Evolutionary conservation across 2,113 vertebrate genomes (phyloP).

Genomic region (Melanotaenia duboulayi): DNA sequence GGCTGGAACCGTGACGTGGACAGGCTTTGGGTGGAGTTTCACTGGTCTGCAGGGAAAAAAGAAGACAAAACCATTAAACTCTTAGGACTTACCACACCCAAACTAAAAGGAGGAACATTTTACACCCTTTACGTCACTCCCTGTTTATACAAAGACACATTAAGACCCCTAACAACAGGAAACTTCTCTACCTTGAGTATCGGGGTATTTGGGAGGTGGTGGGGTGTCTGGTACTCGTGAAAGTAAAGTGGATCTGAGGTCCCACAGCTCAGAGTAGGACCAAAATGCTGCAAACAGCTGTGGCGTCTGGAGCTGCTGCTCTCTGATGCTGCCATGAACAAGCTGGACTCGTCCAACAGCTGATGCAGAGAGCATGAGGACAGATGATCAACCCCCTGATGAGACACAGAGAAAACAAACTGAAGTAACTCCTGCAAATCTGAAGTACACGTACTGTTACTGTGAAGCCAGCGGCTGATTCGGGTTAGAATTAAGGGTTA

Average conservation of each 20-base stretch:
- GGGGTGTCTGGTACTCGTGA: conserved; percentile 12
- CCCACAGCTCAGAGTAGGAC: neutral
- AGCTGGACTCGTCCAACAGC: conserved; percentile 60
- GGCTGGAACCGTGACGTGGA: neutral
- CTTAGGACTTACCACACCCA: conserved; percentile 38
- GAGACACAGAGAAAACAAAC: neutral
- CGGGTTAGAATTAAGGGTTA: too few relatives aligned
- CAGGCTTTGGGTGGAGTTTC: conserved; percentile 48
- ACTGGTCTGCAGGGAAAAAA: conserved; percentile 27
- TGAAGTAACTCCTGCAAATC: neutral
- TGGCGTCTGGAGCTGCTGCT: neutral
- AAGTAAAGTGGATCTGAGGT: neutral
- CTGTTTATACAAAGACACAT: conserved; percentile 9
- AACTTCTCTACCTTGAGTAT: conserved; percentile 29
- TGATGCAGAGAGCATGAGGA: conserved; percentile 63
- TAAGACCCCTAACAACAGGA: neutral
- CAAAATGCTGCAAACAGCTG: neutral
- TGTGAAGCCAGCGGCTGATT: too few relatives aligned
- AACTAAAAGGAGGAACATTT: conserved; percentile 14
- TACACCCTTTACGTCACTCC: conserved; percentile 9
- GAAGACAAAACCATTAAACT: neutral
- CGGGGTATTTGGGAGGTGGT: neutral
- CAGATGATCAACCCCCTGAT: conserved; percentile 30
- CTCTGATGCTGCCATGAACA: conserved; percentile 51
- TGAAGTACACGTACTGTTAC: too few relatives aligned